Evolutionary conservation across 2,797 vertebrate genomes (phyloP), one percentile per base, ranked within the genome.

Genomic region (Avahi laniger): DNA sequence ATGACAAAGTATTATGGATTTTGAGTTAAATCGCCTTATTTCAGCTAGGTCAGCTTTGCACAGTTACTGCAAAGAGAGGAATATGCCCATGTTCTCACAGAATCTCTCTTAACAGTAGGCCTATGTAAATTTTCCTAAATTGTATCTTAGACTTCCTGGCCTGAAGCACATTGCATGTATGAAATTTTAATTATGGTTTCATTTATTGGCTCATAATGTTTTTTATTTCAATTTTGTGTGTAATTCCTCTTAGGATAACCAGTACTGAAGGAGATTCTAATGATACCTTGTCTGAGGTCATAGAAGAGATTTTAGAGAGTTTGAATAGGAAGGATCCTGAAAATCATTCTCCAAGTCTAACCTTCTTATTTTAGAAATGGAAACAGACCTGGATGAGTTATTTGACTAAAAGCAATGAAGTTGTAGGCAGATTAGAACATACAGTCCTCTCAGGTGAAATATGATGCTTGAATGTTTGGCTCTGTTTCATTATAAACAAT

Each of bases 171-270:
- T 24, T 72, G 6, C 22, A 33, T 72, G 7, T 65, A 11, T 93
- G 52, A 96, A 81, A 33, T n/a, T 28, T 91, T 86, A 75, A 89
- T 87, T 89, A 76, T 69, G 41, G 15, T 24, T 94, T 90, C 20
- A 81, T 59, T 43, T 73, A 18, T 48, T 67, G 43, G 26, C 18
- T 46, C 26, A 22, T 86, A 83, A n/a, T 22, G n/a, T 75, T 78
- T 92, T 92, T 86, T n/a, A 91, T 91, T 95, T 93, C 52, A 94
- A 4, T 87, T 20, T 69, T 54, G 4, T 75, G 24, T 35, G 14
- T 59, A 79, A n/a, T 59, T 26, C 18, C 24, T 35, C 15, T 92
- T 70, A 70, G 12, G 8, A 46, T 75, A 69, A 70, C 4, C 50
- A 97, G 0, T 73, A 38, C 14, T 72, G 13, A 35, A 38, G 9